Evolutionary conservation across 2,113 vertebrate genomes (phyloP).

Genomic region (Mormyrus iriodes): DNA sequence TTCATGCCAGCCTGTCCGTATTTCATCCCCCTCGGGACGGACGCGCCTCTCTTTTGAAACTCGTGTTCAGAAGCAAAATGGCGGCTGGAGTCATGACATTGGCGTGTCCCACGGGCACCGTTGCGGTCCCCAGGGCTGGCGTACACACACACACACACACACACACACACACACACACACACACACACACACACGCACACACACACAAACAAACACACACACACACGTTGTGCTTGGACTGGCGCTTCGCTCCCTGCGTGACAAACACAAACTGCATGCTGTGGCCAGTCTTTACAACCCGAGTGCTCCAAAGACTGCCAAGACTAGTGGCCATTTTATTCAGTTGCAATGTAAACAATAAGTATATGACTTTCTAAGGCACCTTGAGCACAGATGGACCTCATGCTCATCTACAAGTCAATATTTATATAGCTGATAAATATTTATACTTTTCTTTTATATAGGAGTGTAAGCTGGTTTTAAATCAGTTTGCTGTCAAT

Average conservation of each 20-base stretch:
- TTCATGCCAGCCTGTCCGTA: not conserved
- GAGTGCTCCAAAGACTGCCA: not conserved
- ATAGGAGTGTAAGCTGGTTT: not conserved
- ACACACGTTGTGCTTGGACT: not conserved
- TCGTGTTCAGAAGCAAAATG: constrained; percentile 10
- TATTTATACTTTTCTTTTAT: constrained; percentile 11
- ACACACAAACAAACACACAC: not conserved
- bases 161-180: not conserved
- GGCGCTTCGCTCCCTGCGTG: not conserved
- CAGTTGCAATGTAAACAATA: constrained; percentile 5
- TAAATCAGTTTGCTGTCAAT: not conserved
- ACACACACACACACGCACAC: not conserved
- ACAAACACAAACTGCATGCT: not conserved
- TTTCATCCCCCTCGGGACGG: not conserved
- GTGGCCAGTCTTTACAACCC: not conserved
- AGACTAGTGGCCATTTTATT: not conserved
- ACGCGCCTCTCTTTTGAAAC: constrained; percentile 13
- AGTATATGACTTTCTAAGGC: not conserved
- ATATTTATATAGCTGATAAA: constrained; percentile 13
- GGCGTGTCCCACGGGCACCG: not conserved
- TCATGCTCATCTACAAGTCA: constrained; percentile 3
- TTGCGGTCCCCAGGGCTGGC: not conserved
- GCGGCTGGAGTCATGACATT: not conserved
- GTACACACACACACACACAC: not conserved
- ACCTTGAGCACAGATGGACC: not conserved